Percentiles rank a stretch among this genome's conserved stretches.
Conservation (phyloP, 2,797 vertebrate species). For the Bufotes viridis region DNA sequence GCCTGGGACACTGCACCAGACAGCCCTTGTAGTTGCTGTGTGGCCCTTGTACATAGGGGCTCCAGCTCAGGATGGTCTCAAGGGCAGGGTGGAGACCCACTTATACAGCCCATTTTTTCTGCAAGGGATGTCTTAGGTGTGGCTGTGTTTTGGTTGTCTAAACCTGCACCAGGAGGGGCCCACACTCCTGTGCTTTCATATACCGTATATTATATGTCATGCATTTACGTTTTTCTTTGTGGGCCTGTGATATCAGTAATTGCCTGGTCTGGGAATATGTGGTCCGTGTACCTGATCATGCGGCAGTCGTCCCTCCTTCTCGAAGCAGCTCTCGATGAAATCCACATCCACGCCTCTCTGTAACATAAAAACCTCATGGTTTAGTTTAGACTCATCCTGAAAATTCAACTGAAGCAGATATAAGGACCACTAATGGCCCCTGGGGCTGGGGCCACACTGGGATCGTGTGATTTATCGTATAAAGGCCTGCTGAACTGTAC, state of each 20-base stretch:
- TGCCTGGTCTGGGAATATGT: background rate
- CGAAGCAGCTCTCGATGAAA: slow-evolving; percentile 49
- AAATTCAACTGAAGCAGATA: background rate
- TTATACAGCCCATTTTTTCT: background rate
- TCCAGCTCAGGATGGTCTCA: background rate
- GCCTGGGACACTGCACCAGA: background rate
- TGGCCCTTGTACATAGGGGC: background rate
- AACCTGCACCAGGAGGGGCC: background rate
- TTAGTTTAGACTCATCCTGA: too few relatives aligned
- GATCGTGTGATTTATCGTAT: too few relatives aligned
- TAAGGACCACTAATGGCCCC: too few relatives aligned
- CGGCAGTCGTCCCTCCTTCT: slow-evolving; percentile 8
- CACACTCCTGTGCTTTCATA: background rate
- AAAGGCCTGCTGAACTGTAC: too few relatives aligned
- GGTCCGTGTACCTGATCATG: slow-evolving; percentile 4
- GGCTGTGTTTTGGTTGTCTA: background rate
- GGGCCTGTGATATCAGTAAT: background rate
- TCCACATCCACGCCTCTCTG: slow-evolving; percentile 58
- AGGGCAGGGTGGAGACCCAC: background rate
- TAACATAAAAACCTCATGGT: background rate
- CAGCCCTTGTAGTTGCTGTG: background rate
- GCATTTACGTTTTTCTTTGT: background rate
- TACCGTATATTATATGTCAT: background rate
- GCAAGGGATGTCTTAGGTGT: background rate
- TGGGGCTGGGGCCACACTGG: too few relatives aligned